Percentiles rank a stretch among this genome's conserved stretches.
These are phyloP conservation scores for Noctilio leporinus DNA, from an alignment of 2,113 vertebrate genomes.

Conservation along the genomic window DNA sequence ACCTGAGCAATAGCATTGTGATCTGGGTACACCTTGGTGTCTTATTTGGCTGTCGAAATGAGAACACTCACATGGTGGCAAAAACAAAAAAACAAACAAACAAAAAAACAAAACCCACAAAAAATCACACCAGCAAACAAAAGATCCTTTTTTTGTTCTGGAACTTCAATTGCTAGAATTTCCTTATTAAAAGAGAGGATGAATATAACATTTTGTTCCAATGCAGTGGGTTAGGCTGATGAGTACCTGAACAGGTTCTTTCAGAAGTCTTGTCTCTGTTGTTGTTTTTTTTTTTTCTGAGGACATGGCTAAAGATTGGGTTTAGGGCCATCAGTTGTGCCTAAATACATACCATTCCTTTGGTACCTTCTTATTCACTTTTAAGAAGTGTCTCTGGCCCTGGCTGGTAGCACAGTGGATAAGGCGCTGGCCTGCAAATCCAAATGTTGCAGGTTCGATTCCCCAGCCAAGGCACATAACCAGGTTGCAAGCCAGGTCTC, in stretches of 20 bases:
- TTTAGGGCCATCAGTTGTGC: background rate
- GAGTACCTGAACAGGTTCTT: background rate
- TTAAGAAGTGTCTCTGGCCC: too few species aligned
- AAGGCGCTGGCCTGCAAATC: too few species aligned
- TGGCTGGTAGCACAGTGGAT: too few species aligned
- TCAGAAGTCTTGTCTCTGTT: background rate
- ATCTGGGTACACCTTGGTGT: background rate
- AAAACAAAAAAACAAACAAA: background rate
- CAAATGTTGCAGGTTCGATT: too few species aligned
- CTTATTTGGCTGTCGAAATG: slow-evolving; percentile 45
- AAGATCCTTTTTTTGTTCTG: background rate
- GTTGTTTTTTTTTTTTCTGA: background rate
- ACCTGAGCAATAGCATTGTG: background rate
- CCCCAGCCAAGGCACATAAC: too few species aligned
- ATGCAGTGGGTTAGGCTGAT: accelerated
- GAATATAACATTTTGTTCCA: background rate
- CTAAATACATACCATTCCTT: accelerated
- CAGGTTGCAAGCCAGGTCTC: too few species aligned
- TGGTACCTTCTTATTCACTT: background rate
- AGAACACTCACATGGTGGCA: background rate
- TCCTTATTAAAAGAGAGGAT: slow-evolving; percentile 25
- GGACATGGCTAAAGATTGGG: background rate
- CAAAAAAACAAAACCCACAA: too few species aligned
- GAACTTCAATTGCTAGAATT: background rate
- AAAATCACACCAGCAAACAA: background rate